A percentile compares a stretch with the other conserved stretches of the same genome.
These are phyloP conservation scores for Drosophila yooni DNA, from an alignment of 2,888 invertebrate species.

Conservation along the genomic window DNA sequence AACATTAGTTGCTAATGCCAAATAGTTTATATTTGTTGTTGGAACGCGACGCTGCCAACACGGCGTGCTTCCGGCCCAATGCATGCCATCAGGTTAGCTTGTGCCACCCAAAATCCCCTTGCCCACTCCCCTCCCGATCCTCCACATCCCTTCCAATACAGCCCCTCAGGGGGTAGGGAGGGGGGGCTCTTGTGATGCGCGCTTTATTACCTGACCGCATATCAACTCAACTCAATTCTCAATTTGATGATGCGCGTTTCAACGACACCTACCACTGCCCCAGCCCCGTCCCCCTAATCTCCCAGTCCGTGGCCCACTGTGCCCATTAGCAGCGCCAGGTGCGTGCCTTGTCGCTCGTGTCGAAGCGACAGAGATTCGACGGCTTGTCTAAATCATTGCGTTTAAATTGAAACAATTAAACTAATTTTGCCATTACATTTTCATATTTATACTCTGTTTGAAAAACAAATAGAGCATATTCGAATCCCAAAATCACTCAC, in stretches of 20 bases:
- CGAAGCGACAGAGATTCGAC: constrained; percentile 36
- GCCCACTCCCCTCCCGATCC: too few species aligned
- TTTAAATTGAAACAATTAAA: constrained; percentile 75
- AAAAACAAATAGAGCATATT: background rate
- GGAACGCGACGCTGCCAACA: constrained; percentile 58
- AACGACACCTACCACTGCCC: background rate
- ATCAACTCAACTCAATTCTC: constrained; percentile 31
- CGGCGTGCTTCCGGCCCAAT: constrained; percentile 64
- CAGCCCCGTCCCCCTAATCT: too few species aligned
- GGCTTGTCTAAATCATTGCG: constrained; percentile 64
- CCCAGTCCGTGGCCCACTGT: constrained; percentile 7
- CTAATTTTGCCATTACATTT: constrained; percentile 54
- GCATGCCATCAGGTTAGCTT: constrained; percentile 31
- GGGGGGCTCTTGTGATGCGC: constrained; percentile 26
- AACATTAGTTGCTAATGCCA: constrained; percentile 52
- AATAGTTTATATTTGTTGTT: constrained; percentile 59
- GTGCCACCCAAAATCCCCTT: background rate
- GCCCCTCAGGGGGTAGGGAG: background rate
- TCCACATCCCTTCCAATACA: background rate
- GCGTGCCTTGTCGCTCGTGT: constrained; percentile 70
- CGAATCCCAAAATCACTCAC: background rate
- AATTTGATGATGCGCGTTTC: constrained; percentile 22
- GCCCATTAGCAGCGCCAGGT: constrained; percentile 73
- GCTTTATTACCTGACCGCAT: constrained; percentile 53
- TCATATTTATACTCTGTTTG: constrained; percentile 1